Evolutionary conservation across 1,140 invertebrate species (phyloP).

Genomic region (Eupeodes corollae): DNA sequence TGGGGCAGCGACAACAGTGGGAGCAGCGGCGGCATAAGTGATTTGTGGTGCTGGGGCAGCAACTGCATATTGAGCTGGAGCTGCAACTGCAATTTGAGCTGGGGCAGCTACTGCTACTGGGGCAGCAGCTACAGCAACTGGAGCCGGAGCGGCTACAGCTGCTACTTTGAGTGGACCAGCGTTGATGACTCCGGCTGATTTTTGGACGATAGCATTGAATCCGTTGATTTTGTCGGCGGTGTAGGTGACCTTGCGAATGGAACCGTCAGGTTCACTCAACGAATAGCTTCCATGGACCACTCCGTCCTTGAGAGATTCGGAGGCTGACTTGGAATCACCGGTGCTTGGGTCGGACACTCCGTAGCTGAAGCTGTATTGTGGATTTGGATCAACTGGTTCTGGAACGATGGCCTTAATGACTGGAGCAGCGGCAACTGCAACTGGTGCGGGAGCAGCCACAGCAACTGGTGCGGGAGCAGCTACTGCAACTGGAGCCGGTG

Average conservation of each 20-base stretch:
- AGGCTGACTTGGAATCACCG: slow-evolving; percentile 55
- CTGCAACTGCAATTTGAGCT: slow-evolving; percentile 6
- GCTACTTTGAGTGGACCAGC: slow-evolving; percentile 28
- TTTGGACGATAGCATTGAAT: slow-evolving; percentile 50
- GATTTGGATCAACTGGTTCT: slow-evolving; percentile 55
- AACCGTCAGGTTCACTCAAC: slow-evolving; percentile 52
- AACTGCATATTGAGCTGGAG: slow-evolving; percentile 27
- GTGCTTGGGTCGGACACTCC: slow-evolving; percentile 57
- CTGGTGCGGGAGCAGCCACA: slow-evolving; percentile 24
- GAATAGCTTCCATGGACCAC: slow-evolving; percentile 52
- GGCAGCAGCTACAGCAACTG: slow-evolving; percentile 20
- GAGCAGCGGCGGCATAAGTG: slow-evolving; percentile 1
- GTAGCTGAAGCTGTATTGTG: slow-evolving; percentile 60
- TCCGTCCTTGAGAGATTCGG: slow-evolving; percentile 48
- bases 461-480: slow-evolving; percentile 20
- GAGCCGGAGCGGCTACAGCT: slow-evolving; percentile 36
- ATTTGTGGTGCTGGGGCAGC: slow-evolving; percentile 4
- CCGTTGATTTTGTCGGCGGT: slow-evolving; percentile 47
- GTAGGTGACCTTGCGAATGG: slow-evolving; percentile 48
- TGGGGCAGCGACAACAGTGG: slow-evolving; percentile 8
- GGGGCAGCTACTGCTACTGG: slow-evolving; percentile 4
- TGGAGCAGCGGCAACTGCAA: slow-evolving; percentile 25
- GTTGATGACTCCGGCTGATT: slow-evolving; percentile 37
- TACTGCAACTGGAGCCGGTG: slow-evolving; percentile 13
- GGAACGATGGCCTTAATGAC: slow-evolving; percentile 35